Evolutionary conservation across 2,113 vertebrate genomes (phyloP).

Genomic region (Chloroceryle aenea): DNA sequence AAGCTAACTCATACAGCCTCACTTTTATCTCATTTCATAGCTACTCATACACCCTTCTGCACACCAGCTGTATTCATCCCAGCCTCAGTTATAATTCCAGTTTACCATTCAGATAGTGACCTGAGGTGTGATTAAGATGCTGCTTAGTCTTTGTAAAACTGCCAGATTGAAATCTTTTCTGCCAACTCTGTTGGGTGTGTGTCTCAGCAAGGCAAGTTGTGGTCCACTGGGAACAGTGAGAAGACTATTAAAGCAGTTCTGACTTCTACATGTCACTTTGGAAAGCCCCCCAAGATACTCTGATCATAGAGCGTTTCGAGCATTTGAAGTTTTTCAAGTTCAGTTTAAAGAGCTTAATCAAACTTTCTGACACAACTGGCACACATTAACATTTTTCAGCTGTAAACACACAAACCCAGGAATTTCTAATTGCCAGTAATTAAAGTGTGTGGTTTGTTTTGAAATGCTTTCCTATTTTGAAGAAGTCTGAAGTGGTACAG

Average conservation of each 20-base stretch:
- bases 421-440: slow-evolving; percentile 68
- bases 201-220: background rate
- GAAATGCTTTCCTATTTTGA: slow-evolving; percentile 52
- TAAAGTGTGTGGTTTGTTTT: slow-evolving; percentile 46
- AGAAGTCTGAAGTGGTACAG: slow-evolving; percentile 55
- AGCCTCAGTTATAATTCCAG: background rate
- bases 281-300: slow-evolving; percentile 31
- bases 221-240: background rate
- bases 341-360: slow-evolving; percentile 58
- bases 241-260: slow-evolving; percentile 17
- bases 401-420: slow-evolving; percentile 54
- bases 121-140: background rate
- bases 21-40: background rate
- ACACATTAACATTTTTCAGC: slow-evolving; percentile 71
- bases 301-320: slow-evolving; percentile 13
- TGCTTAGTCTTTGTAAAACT: background rate
- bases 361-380: slow-evolving; percentile 68
- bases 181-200: background rate
- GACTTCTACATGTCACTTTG: slow-evolving; percentile 1
- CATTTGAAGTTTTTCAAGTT: slow-evolving; percentile 39
- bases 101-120: background rate
- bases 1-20: background rate
- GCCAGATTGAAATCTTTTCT: background rate
- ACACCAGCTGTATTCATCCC: background rate
- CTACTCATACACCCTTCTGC: background rate